Evolutionary conservation across 2,888 invertebrate species (phyloP).

Genomic region (Tineola bisselliella): DNA sequence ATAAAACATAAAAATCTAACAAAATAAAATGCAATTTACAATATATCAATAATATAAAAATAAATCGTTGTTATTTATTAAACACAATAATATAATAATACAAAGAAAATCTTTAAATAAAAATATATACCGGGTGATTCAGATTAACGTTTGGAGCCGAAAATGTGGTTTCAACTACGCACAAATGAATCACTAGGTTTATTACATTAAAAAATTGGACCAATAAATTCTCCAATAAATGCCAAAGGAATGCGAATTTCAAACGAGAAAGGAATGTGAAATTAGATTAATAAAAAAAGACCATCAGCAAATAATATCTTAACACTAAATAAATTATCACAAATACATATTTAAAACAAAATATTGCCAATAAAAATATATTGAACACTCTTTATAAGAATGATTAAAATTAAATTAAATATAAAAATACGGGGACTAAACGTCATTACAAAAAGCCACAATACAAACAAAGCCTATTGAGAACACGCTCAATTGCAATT

Average conservation of each 20-base stretch:
- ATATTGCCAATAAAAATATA: constrained; percentile 1
- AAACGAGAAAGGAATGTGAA: background rate
- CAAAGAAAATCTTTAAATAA: background rate
- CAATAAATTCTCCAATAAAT: background rate
- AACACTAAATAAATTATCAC: background rate
- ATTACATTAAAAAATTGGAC: background rate
- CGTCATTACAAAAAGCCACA: too few species aligned
- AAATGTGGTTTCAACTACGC: too few species aligned
- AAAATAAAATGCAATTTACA: background rate
- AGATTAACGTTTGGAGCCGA: too few species aligned
- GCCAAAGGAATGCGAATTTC: background rate
- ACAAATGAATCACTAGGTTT: too few species aligned
- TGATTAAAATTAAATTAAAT: background rate
- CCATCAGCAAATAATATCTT: background rate
- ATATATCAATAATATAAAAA: background rate
- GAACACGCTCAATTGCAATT: too few species aligned
- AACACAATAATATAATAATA: background rate
- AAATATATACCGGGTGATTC: too few species aligned
- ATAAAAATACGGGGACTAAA: background rate
- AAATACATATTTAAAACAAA: background rate
- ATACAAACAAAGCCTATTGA: too few species aligned
- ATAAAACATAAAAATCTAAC: background rate
- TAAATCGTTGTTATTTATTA: background rate
- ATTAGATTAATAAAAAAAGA: background rate
- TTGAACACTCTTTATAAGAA: background rate